Base-by-base conservation (phyloP, 2,888 invertebrate genomes). In the Cerastoderma edule region DNA sequence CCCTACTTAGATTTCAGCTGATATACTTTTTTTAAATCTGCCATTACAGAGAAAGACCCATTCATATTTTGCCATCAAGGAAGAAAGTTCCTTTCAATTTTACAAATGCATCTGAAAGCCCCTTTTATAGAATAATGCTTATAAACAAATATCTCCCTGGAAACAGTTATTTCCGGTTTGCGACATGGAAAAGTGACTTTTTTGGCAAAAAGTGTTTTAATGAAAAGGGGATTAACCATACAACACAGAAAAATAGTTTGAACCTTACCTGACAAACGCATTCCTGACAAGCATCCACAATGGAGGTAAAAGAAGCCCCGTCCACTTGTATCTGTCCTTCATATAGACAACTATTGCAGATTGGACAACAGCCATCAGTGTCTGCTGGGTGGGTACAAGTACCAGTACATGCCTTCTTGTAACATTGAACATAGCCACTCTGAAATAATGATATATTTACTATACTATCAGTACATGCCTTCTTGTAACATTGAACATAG, bases 311-410 rank as follows among this genome's bases (percentile, higher is more conserved):
- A 13, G 67, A 80, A 6, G 60, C 54, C 0, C 86, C 84, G 65
- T 88, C 84, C 44, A 60, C 33, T 28, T 67, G 67, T 32, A 67
- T 67, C 35, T 67, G 54, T 33, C 54, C 54, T n/a, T 67, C 67
- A 67, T 54, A 67, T 10, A 54, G 56, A 46, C 84, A 78, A 13
- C 67, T 67, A 8, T 72, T 74, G 2, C 85, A 85, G 16, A 84
- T 67, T 54, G 78, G 84, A 28, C 75, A 30, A 82, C 90, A 90
- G 66, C 87, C 81, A 27, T 83, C 72, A 64, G 87, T 56, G n/a
- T 77, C 64, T 8, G 78, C 84, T 5, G 90, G 88, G 70, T 89
- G 84, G 4, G 78, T 60, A 71, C 90, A 90, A 10, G 81, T 75
- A 0, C 74, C 35, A 0, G 85, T 82, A 67, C 90, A 90, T 0